phyloP scores from a whole-genome alignment of 2,888 invertebrate genomes.

The Coremacera marginata region DNA sequence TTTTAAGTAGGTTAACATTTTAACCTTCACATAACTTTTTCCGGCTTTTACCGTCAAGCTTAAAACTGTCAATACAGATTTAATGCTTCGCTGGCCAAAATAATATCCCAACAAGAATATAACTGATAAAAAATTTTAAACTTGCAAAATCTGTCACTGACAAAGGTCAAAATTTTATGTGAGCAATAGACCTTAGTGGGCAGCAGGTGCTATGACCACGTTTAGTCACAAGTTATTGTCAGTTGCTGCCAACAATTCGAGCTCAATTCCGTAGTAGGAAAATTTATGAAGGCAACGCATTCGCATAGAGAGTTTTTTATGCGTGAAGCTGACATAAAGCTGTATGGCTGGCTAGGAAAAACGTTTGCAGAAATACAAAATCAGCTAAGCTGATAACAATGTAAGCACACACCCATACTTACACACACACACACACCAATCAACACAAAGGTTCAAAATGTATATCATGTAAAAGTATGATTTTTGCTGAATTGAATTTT shows the following conservation, averaged over 20 bases:
- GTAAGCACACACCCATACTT: not conserved
- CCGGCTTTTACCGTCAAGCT: too few relatives aligned
- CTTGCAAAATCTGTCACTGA: constrained; percentile 21
- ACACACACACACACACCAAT: not conserved
- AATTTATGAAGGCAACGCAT: constrained; percentile 38
- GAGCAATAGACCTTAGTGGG: constrained; percentile 3
- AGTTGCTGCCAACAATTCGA: not conserved
- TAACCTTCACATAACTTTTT: too few relatives aligned
- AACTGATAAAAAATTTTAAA: not conserved
- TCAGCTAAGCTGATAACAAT: not conserved
- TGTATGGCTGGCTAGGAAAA: not conserved
- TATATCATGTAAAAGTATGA: not conserved
- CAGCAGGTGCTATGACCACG: constrained; percentile 43
- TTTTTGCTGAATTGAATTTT: not conserved
- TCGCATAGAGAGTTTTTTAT: not conserved
- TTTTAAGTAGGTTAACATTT: too few relatives aligned
- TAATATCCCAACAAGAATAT: not conserved
- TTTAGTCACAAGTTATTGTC: constrained; percentile 42
- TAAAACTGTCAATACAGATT: constrained; percentile 36
- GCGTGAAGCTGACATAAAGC: not conserved
- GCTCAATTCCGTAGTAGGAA: constrained; percentile 1
- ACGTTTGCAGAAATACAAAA: not conserved
- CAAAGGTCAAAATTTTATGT: constrained; percentile 29
- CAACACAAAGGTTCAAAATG: not conserved
- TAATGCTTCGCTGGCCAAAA: constrained; percentile 31